Evolutionary conservation across 2,888 invertebrate species (phyloP).

Genomic region (Cyrtodaria siliqua): DNA sequence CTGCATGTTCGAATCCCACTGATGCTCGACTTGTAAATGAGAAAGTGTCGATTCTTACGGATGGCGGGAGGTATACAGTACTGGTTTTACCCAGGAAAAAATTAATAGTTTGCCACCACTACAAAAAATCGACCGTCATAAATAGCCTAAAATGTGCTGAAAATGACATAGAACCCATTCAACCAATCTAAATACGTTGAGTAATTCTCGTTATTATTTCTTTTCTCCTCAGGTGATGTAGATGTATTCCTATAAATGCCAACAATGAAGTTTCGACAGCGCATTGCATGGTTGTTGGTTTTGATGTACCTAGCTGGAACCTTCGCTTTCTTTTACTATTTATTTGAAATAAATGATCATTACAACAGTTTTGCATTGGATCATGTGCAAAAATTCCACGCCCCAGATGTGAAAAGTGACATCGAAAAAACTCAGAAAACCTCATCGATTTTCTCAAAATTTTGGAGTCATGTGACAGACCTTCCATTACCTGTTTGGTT

Average conservation of each 20-base stretch:
- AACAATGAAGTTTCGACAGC: constrained; percentile 83
- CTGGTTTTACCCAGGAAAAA: no score
- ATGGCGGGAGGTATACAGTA: no score
- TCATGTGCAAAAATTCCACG: constrained; percentile 77
- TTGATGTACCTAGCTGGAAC: constrained; percentile 75
- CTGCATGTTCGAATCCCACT: no score
- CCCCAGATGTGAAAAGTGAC: constrained; percentile 5
- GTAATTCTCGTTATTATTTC: no score
- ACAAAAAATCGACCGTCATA: no score
- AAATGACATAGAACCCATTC: no score
- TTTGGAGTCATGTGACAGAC: constrained; percentile 78
- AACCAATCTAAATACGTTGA: no score
- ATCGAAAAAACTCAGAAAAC: constrained; percentile 18
- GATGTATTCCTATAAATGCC: background rate
- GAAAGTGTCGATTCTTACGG: no score
- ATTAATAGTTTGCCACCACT: no score
- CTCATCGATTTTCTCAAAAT: constrained; percentile 38
- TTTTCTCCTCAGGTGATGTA: constrained; percentile 1
- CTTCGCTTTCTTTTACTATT: constrained; percentile 80
- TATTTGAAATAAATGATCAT: constrained; percentile 82
- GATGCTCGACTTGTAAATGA: no score
- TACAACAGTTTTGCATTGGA: constrained; percentile 81
- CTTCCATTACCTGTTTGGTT: constrained; percentile 80
- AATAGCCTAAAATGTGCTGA: no score
- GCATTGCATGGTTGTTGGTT: constrained; percentile 81